These are phyloP conservation scores for Luperina testacea DNA, from an alignment of 2,888 invertebrate species.

Conservation along the genomic window DNA sequence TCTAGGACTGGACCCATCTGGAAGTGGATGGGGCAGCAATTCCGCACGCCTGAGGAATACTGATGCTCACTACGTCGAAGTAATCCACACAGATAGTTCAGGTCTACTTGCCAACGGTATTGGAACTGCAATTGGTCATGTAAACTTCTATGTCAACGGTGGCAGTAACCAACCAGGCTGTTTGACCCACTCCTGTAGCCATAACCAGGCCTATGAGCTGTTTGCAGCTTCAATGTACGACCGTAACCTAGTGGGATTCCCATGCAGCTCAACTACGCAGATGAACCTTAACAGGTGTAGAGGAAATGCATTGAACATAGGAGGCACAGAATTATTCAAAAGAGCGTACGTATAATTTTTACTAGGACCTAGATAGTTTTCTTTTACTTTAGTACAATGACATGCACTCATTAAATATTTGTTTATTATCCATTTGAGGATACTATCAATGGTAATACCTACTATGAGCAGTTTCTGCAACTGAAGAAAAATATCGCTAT, in stretches of 20 bases:
- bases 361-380: background rate
- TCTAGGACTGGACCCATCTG: constrained; percentile 78
- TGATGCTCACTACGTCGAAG: constrained; percentile 81
- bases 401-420: background rate
- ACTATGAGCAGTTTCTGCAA: background rate
- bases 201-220: constrained; percentile 77
- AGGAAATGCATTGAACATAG: constrained; percentile 70
- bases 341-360: constrained; percentile 62
- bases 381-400: background rate
- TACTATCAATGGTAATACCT: background rate
- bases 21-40: constrained; percentile 70
- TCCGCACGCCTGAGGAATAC: constrained; percentile 65
- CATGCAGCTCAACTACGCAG: constrained; percentile 69
- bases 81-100: constrained; percentile 79
- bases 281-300: constrained; percentile 72
- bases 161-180: constrained; percentile 92
- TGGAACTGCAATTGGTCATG: constrained; percentile 93
- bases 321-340: constrained; percentile 72
- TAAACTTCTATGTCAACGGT: constrained; percentile 97
- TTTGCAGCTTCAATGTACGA: constrained; percentile 73
- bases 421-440: background rate
- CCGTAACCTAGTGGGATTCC: constrained; percentile 68
- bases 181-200: constrained; percentile 72
- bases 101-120: constrained; percentile 89
- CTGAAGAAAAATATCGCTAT: background rate